These are phyloP conservation scores for Xestia sexstrigata DNA, from an alignment of 2,888 invertebrate species.

Conservation along the genomic window DNA sequence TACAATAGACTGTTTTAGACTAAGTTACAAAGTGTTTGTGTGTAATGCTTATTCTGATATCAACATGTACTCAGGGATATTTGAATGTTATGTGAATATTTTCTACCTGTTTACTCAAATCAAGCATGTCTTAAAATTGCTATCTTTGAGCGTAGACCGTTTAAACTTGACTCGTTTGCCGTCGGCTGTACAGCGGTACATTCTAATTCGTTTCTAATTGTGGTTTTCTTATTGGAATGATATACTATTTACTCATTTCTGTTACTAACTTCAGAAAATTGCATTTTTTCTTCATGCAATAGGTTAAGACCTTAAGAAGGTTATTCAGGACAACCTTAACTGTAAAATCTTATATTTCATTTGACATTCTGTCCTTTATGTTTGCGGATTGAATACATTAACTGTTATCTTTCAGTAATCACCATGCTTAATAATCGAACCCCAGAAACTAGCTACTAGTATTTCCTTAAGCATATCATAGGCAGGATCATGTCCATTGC, in stretches of 20 bases:
- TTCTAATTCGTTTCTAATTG: conserved; percentile 25
- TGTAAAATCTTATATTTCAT: background rate
- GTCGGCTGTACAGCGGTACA: conserved; percentile 14
- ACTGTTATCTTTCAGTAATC: background rate
- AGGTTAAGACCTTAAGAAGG: background rate
- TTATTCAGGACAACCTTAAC: background rate
- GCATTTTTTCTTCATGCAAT: background rate
- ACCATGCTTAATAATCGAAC: background rate
- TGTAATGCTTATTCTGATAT: conserved; percentile 15
- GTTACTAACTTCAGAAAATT: background rate
- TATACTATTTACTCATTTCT: background rate
- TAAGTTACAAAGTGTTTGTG: conserved; percentile 53
- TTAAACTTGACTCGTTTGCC: conserved; percentile 3
- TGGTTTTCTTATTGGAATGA: conserved; percentile 12
- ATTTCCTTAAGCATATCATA: background rate
- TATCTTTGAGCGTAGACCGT: background rate
- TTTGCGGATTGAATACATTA: background rate
- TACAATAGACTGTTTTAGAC: conserved; percentile 60
- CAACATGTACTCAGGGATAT: conserved; percentile 34
- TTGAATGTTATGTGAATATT: conserved; percentile 22
- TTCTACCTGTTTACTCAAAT: conserved; percentile 7
- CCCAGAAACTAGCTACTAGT: background rate
- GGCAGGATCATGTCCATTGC: background rate
- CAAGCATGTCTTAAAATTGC: background rate
- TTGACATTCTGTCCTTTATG: background rate